Evolutionary conservation across 1,140 invertebrate genomes (phyloP), one percentile per base, ranked within the genome.

Genomic region (Drosophila arawakana): DNA sequence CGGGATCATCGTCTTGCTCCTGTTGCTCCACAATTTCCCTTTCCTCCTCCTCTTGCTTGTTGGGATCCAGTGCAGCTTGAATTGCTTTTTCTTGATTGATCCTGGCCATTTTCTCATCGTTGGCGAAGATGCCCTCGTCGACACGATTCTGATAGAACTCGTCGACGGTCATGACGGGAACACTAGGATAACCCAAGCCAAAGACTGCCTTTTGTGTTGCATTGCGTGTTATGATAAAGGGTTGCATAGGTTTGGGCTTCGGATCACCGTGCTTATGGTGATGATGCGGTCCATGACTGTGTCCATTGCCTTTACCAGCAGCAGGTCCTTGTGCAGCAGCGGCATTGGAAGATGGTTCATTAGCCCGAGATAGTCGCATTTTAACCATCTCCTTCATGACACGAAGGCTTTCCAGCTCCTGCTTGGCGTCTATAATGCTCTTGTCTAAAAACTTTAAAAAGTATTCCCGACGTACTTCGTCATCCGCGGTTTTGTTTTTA

Each of bases 111-210:
- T 89, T 91, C 55, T 78, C 80, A 15, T 92, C 92, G 76, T 92
- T 81, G 5, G 92, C 92, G 55, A 93, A 97, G 94, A 95, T 94
- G 88, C 97, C 97, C 54, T 97, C 96, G 62, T 94, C 93, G 0
- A 97, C 95, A 78, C 97, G 95, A 92, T 98, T 94, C 52, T 98
- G 96, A 92, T 98, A 99, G 93, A 99, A 99, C 93, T 99, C 98
- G 86, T 99, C 96, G 0, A 99, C 96, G 0, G 97, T 98, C 93
- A 98, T 94, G 1, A 97, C 95, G 0, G 98, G 98, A 63, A 99
- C 91, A 89, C 97, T 96, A 0, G 98, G 98, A 94, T 99, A 99
- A 0, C 98, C 99, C 43, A 96, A 93, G 7, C 99, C 99, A 93
- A 95, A 99, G 2, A 99, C 97, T 72, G 97, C 94, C 93, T 99